Percentiles rank a stretch among this genome's conserved stretches.
Conservation (phyloP, 2,797 vertebrate genomes). For the Girardinus metallicus region DNA sequence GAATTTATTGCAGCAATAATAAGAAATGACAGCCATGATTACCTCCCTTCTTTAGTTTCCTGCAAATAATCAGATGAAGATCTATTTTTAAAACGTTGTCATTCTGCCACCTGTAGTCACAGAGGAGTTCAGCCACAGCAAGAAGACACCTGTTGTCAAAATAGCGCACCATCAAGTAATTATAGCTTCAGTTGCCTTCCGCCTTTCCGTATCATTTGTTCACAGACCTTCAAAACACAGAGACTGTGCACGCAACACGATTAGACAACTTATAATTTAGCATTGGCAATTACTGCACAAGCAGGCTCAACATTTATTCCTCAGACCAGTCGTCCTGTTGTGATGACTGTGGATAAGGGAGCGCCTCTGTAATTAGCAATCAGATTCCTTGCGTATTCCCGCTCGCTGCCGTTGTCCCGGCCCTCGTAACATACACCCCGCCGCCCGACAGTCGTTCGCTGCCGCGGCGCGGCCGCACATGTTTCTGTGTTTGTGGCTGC, state of each 20-base stretch:
- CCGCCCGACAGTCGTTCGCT: constrained; percentile 11
- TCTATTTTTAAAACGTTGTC: not conserved
- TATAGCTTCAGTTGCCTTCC: constrained; percentile 22
- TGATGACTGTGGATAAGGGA: constrained; percentile 32
- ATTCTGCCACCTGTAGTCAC: constrained; percentile 33
- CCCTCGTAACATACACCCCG: constrained; percentile 2
- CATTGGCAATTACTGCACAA: constrained; percentile 53
- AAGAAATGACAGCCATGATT: not conserved
- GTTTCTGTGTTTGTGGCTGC: constrained; percentile 1
- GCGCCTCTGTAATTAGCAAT: constrained; percentile 67
- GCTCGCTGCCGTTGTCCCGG: constrained; percentile 40
- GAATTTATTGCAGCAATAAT: not conserved
- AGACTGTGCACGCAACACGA: constrained; percentile 22
- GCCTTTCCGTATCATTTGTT: constrained; percentile 20
- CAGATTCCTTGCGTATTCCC: constrained; percentile 41
- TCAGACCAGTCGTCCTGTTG: constrained; percentile 43
- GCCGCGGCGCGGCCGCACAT: constrained; percentile 1
- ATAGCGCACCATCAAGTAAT: constrained; percentile 48
- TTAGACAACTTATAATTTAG: constrained; percentile 60
- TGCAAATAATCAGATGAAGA: not conserved
- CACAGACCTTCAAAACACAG: constrained; percentile 32
- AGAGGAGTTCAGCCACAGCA: not conserved
- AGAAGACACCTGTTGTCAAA: constrained; percentile 42
- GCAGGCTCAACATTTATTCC: constrained; percentile 52
- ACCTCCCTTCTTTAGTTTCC: not conserved